Percentiles rank a stretch among this genome's conserved stretches.
Evolutionary conservation across 2,113 vertebrate species (phyloP).

Genomic region (Melospiza georgiana): DNA sequence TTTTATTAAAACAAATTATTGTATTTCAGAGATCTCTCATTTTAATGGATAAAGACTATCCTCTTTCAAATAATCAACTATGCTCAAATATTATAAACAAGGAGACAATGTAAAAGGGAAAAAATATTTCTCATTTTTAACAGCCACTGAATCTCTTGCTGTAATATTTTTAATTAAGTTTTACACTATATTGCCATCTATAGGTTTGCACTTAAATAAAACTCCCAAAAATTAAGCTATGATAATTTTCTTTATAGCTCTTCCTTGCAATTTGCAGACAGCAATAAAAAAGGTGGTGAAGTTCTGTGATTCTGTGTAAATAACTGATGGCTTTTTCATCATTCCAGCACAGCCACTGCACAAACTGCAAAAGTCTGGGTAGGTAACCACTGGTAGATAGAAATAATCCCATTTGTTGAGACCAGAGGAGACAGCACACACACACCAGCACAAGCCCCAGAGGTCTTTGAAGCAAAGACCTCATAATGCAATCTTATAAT

Average conservation of each 20-base stretch:
- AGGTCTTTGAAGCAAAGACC: background rate
- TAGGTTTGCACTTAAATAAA: background rate
- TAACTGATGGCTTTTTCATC: background rate
- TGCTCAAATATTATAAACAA: background rate
- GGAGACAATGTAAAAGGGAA: background rate
- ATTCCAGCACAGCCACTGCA: background rate
- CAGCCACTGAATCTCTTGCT: background rate
- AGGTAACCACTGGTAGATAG: background rate
- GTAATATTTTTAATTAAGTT: background rate
- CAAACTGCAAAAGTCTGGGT: background rate
- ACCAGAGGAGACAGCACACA: background rate
- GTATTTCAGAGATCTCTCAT: background rate
- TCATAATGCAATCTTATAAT: background rate
- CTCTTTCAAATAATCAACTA: background rate
- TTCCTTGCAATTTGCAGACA: background rate
- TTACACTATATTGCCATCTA: background rate
- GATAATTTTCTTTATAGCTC: background rate
- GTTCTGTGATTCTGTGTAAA: background rate
- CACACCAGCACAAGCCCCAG: background rate
- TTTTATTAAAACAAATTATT: no score
- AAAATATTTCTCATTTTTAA: background rate
- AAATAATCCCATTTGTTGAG: background rate
- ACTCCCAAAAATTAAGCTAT: background rate
- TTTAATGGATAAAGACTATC: background rate
- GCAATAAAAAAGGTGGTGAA: background rate